These are phyloP conservation scores for Erethizon dorsatum DNA, from an alignment of 2,797 vertebrate genomes.

Conservation along the genomic window DNA sequence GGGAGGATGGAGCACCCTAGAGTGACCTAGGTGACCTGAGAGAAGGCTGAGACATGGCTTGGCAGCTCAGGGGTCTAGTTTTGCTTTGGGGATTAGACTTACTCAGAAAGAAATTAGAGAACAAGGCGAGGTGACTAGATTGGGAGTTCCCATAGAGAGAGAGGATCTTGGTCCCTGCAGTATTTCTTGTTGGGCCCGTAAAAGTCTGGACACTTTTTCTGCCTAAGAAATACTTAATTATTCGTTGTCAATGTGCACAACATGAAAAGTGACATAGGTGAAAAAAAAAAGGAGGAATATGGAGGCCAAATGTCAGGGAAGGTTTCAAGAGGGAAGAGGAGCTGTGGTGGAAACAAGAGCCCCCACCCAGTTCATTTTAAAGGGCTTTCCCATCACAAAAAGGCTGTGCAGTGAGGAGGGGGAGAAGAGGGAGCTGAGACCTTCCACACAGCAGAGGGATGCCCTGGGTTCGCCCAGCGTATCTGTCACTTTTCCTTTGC, in stretches of 20 bases:
- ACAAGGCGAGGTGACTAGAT: not conserved
- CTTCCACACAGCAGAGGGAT: not conserved
- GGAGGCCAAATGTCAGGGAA: not conserved
- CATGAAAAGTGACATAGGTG: not conserved
- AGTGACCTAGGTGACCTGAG: not conserved
- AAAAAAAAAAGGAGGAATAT: not conserved
- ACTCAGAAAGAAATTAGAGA: conserved; percentile 34
- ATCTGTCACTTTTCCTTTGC: not conserved
- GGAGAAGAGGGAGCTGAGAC: not conserved
- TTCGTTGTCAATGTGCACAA: not conserved
- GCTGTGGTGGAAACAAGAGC: not conserved
- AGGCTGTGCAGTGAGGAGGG: not conserved
- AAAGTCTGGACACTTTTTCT: not conserved
- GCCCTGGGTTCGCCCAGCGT: too few relatives aligned
- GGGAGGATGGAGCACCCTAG: not conserved
- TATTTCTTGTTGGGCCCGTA: conserved; percentile 39
- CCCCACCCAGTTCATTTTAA: not conserved
- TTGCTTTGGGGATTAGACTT: not conserved
- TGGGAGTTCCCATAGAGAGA: not conserved
- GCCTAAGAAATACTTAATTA: not conserved
- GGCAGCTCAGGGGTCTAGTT: not conserved
- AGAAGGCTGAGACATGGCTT: not conserved
- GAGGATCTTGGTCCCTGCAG: not conserved
- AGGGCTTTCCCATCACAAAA: not conserved
- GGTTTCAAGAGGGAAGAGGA: not conserved